These are phyloP conservation scores for Adelphocoris suturalis DNA, from an alignment of 2,888 invertebrate genomes.

Conservation along the genomic window DNA sequence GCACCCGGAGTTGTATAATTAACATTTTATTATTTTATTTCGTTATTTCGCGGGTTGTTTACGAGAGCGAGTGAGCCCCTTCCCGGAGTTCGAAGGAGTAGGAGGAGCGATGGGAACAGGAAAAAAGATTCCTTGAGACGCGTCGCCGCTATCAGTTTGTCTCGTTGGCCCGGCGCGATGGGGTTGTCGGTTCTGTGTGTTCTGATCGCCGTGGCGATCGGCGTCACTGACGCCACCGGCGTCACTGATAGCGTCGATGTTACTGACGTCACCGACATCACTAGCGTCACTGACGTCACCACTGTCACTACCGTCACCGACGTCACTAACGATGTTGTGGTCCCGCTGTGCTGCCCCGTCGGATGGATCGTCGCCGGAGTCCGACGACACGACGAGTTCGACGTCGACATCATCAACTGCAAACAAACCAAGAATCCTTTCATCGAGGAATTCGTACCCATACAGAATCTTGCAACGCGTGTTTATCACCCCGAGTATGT, in stretches of 20 bases:
- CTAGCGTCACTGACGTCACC: no score
- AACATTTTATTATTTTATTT: no score
- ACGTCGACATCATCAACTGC: background rate
- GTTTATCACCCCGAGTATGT: background rate
- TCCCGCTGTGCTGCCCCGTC: background rate
- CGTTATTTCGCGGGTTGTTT: background rate
- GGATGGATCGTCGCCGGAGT: background rate
- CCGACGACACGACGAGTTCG: background rate
- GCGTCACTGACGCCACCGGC: background rate
- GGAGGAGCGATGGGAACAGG: conserved; percentile 17
- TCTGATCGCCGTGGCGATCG: background rate
- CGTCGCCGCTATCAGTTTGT: background rate
- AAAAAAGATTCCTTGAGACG: background rate
- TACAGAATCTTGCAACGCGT: background rate
- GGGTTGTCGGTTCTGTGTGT: background rate
- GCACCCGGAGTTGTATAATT: no score
- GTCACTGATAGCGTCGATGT: no score
- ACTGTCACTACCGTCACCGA: background rate
- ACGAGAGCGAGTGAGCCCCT: background rate
- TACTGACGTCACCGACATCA: background rate
- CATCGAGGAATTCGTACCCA: background rate
- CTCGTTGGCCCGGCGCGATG: background rate
- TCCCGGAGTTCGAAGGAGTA: background rate
- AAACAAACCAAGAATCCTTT: background rate
- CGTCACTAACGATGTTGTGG: background rate